Base-by-base conservation (phyloP, 1,140 invertebrate genomes). In the Akabosia matsudoensis region DNA sequence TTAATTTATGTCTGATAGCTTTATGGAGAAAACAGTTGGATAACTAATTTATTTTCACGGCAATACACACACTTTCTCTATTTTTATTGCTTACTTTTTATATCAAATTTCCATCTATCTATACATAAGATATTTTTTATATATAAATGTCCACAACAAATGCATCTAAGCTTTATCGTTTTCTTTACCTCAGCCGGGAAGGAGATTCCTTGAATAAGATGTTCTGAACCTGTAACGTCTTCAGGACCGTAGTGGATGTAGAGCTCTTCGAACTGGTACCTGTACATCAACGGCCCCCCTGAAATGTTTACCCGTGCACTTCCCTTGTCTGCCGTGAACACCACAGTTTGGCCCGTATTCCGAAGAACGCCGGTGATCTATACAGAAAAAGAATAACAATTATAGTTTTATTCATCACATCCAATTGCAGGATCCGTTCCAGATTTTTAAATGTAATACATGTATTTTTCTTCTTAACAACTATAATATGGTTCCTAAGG, bases 331-430 rank as follows among this genome's bases (percentile, higher is more conserved):
- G 95, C 91, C 0, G 92, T 92, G 85, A 98, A 94, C 79, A 97
- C 92, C 64, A 98, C 92, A 74, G 95, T 93, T 84, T 97, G 95
- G 0, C 96, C 96, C 0, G 94, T 97, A 85, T 98, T 98, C 79
- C 89, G 90, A 52, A 98, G 90, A 26, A 91, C 85, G 0, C 95
- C 96, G 78, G 91, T 92, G 82, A 94, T 90, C 92, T 95, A 86
- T 16, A 85, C 84, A 56, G 3, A 10, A 56, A 56, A 56, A 56
- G n/a, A n/a, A 56, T 16, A 45, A 24, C 54, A 56, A 56, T 22
- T 13, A 10, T 22, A 10, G n/a, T n/a, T n/a, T n/a, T n/a, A n/a
- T n/a, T n/a, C 37, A 45, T 10, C 37, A 45, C 37, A 18, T 45
- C 7, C 7, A 45, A 18, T 45, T 45, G 18, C 37, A 45, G n/a